phyloP scores from a whole-genome alignment of 2,113 vertebrate species.

The Vulpes ferrilata region DNA sequence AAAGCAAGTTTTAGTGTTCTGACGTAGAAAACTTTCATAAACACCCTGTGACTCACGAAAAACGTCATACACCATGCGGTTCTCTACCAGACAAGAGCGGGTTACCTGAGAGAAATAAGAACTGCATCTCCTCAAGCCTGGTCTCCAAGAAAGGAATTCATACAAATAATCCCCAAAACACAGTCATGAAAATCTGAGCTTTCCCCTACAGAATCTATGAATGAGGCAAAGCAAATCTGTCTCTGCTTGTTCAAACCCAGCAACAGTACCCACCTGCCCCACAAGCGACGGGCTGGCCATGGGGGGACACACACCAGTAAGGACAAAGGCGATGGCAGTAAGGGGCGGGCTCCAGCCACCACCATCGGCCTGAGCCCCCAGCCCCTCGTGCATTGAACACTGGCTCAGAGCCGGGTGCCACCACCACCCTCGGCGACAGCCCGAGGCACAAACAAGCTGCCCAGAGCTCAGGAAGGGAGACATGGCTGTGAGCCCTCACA shows the following conservation, averaged over 20 bases:
- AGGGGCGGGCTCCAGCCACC: not conserved
- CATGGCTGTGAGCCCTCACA: rapidly evolving
- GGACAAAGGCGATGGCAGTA: rapidly evolving
- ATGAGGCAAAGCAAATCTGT: rapidly evolving
- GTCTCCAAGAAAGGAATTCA: not conserved
- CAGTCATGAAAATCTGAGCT: rapidly evolving
- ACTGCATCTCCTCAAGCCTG: rapidly evolving
- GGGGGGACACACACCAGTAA: rapidly evolving
- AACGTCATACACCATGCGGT: rapidly evolving
- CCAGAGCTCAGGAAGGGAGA: not conserved
- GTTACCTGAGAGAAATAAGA: rapidly evolving
- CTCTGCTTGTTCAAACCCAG: not conserved
- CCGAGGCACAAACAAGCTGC: rapidly evolving
- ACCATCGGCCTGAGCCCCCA: rapidly evolving
- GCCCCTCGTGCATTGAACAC: rapidly evolving
- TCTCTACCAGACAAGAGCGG: not conserved
- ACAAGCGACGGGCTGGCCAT: rapidly evolving
- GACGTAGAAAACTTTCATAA: rapidly evolving
- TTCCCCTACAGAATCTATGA: rapidly evolving
- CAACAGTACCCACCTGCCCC: rapidly evolving
- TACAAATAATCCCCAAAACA: not conserved
- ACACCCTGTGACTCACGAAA: not conserved
- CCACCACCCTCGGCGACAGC: not conserved
- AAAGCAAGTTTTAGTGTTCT: not conserved
- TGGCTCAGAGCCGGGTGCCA: rapidly evolving